A percentile compares a stretch with the other conserved stretches of the same genome.
Conservation (phyloP, 1,140 invertebrate genomes). For the Dermatophagoides farinae region DNA sequence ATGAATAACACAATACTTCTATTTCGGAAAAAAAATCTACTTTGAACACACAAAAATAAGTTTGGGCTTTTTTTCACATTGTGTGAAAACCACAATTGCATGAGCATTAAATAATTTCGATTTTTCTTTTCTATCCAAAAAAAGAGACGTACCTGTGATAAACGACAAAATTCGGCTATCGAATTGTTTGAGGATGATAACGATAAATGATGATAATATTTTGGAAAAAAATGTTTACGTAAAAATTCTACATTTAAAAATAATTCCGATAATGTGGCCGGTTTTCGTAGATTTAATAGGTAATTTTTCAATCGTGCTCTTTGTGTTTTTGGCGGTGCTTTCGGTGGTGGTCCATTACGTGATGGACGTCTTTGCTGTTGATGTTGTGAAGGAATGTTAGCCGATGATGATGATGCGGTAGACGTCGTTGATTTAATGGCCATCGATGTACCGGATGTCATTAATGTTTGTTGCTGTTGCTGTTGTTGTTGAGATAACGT, state of each 20-base stretch:
- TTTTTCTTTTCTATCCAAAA: no score
- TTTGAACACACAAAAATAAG: no score
- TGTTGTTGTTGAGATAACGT: neutral
- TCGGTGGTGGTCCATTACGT: constrained; percentile 13
- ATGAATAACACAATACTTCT: no score
- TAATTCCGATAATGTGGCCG: constrained; percentile 39
- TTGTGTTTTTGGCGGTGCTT: constrained; percentile 18
- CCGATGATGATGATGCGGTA: neutral
- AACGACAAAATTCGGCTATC: no score
- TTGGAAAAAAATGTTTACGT: no score
- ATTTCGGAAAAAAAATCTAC: no score
- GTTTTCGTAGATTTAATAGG: constrained; percentile 20
- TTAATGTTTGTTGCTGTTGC: neutral
- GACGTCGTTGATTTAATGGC: neutral
- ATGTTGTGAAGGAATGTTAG: neutral
- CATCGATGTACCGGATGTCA: neutral
- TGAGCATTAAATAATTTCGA: no score
- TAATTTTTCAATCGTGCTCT: constrained; percentile 20
- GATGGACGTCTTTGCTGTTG: neutral
- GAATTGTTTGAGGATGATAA: no score
- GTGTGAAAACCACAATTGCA: no score
- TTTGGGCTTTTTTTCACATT: no score
- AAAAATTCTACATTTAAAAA: constrained; percentile 43
- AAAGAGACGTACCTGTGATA: no score
- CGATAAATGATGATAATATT: no score